Percentiles rank a stretch among this genome's conserved stretches.
These are phyloP conservation scores for Triops longicaudatus DNA, from an alignment of 1,140 invertebrate genomes.

Conservation along the genomic window DNA sequence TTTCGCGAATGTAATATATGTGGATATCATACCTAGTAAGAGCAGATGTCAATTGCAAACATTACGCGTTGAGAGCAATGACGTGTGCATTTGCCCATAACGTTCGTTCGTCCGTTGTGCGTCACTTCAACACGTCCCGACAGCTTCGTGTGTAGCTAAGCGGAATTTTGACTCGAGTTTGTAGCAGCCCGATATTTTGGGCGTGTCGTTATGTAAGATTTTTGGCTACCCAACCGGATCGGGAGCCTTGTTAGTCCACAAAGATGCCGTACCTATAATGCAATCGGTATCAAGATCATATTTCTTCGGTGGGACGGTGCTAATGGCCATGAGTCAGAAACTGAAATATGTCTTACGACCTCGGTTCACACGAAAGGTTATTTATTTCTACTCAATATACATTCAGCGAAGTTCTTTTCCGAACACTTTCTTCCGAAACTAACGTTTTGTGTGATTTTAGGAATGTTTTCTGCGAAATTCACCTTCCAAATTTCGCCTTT, in stretches of 20 bases:
- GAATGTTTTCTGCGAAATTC: too few relatives aligned
- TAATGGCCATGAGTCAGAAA: constrained; percentile 61
- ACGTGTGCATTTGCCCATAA: too few relatives aligned
- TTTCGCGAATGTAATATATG: too few relatives aligned
- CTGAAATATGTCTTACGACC: constrained; percentile 58
- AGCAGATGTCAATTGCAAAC: too few relatives aligned
- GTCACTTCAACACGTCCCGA: constrained; percentile 70
- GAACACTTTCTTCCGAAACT: too few relatives aligned
- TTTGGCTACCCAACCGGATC: constrained; percentile 94
- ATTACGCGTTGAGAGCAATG: too few relatives aligned
- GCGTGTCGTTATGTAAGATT: constrained; percentile 94
- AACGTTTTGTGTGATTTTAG: too few relatives aligned
- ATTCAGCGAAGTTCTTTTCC: too few relatives aligned
- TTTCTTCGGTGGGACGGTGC: constrained; percentile 86
- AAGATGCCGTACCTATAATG: constrained; percentile 44
- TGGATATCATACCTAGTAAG: too few relatives aligned
- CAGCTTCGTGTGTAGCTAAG: constrained; percentile 68
- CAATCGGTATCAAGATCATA: constrained; percentile 61
- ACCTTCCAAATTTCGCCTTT: too few relatives aligned
- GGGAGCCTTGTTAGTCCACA: constrained; percentile 75
- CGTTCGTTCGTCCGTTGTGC: constrained; percentile 60
- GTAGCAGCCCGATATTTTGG: constrained; percentile 77
- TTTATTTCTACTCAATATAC: not conserved
- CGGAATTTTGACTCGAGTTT: constrained; percentile 63
- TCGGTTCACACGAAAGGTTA: constrained; percentile 61